Percentiles rank a stretch among this genome's conserved stretches.
Conservation (phyloP, 2,888 invertebrate genomes). For the Colostygia pectinataria region DNA sequence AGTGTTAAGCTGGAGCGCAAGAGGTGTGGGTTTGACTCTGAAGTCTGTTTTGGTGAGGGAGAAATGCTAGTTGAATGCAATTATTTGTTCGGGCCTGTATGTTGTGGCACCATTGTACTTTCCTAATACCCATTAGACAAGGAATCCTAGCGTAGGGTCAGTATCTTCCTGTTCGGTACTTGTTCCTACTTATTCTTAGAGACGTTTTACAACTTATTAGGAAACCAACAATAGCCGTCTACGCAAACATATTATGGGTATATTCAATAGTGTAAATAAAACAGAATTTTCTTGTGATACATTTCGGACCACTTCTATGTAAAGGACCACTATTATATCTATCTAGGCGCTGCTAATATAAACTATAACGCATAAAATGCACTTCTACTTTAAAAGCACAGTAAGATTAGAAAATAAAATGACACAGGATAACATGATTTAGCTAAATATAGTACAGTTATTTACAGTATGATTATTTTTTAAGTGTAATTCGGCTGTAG, state of each 20-base stretch:
- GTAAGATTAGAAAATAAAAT: conserved; percentile 17
- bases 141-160: too few relatives aligned
- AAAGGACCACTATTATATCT: conserved; percentile 42
- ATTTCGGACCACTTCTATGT: conserved; percentile 38
- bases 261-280: conserved; percentile 16
- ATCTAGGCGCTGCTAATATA: conserved; percentile 33
- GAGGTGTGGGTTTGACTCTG: too few relatives aligned
- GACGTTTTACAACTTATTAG: too few relatives aligned
- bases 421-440: conserved; percentile 33
- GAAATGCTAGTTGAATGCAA: too few relatives aligned
- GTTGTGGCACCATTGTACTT: too few relatives aligned
- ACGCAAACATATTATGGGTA: neutral
- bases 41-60: too few relatives aligned
- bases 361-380: conserved; percentile 45
- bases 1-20: too few relatives aligned
- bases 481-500: too few relatives aligned
- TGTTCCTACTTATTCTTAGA: too few relatives aligned
- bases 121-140: too few relatives aligned
- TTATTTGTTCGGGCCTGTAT: too few relatives aligned
- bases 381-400: conserved; percentile 33
- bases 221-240: conserved; percentile 2
- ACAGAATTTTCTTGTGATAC: conserved; percentile 32
- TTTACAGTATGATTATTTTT: neutral
- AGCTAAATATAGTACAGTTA: neutral
- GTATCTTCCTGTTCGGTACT: too few relatives aligned